Base-by-base conservation (phyloP, 2,797 vertebrate genomes). In the Anableps anableps region DNA sequence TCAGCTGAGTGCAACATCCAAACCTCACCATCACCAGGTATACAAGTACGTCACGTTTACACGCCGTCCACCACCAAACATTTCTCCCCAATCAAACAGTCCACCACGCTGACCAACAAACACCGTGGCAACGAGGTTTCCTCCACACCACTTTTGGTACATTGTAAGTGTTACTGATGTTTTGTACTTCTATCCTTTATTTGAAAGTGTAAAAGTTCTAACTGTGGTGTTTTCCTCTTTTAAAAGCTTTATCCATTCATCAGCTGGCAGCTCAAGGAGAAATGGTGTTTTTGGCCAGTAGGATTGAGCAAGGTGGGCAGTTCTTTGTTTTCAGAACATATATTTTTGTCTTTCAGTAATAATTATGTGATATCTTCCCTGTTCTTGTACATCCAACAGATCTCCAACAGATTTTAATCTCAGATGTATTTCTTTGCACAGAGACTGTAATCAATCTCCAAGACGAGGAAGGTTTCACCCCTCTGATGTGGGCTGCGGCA, bases 71-170 rank as follows among this genome's bases (percentile, higher is more conserved):
- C 98, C 82, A 99, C 98, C 85, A 99, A 99, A 85, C 98, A 99
- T 86, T 99, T 99, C 95, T 99, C 98, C 71, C 98, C 98, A 43
- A 99, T 99, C 93, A 99, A 99, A 80, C 98, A 99, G 76, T 99
- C 98, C 75, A 99, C 98, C 76, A 99, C 99, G 0, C 95, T 99
- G 87, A 99, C 99, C 85, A 99, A 99, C 91, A 99, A 99, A 90
- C 98, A 99, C 88, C 96, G 99, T 17, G 99, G 99, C 89, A 99
- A 99, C 1, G 98, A 99, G 91, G 97, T 99, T 47, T 99, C 99
- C 10, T 98, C 98, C 80, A 99, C 98, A 3, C 98, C 99, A 47
- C 95, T 99, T 14, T 95, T 99, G 86, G 97, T 99, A 77, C 98
- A 98, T 85, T 99, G 98, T 99, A 92, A 97, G 98, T 95, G 87